Conservation (phyloP, 2,113 vertebrate genomes). For the Chrysochloris asiatica region DNA sequence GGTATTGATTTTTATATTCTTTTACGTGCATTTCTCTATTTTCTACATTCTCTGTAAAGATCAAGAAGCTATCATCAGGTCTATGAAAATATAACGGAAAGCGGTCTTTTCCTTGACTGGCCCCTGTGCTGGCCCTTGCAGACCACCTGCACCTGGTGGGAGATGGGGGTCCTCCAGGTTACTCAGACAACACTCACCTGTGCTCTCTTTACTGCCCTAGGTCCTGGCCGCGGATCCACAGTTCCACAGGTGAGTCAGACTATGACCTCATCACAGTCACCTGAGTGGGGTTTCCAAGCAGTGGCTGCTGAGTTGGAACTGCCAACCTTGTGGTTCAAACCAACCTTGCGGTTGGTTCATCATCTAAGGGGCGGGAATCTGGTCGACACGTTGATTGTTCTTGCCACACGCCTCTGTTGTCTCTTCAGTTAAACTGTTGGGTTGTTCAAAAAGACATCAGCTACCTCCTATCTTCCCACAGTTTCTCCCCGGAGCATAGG, state of each 20-base stretch:
- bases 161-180: accelerated
- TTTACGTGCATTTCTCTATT: not conserved
- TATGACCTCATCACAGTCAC: no score
- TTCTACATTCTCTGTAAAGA: not conserved
- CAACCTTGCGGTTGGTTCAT: no score
- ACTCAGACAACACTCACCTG: not conserved
- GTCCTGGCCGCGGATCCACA: slow-evolving; percentile 64
- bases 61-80: not conserved
- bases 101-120: accelerated
- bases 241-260: slow-evolving; percentile 60
- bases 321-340: no score
- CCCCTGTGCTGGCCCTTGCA: accelerated
- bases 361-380: accelerated
- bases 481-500: not conserved
- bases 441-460: accelerated
- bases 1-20: not conserved
- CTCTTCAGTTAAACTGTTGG: accelerated
- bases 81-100: not conserved
- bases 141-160: accelerated
- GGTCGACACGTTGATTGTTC: not conserved
- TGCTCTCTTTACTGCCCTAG: slow-evolving; percentile 70
- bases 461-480: no score
- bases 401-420: not conserved
- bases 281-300: no score
- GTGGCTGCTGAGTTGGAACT: no score